Evolutionary conservation across 2,113 vertebrate species (phyloP), one percentile per base, ranked within the genome.

Genomic region (Alligator mississippiensis): DNA sequence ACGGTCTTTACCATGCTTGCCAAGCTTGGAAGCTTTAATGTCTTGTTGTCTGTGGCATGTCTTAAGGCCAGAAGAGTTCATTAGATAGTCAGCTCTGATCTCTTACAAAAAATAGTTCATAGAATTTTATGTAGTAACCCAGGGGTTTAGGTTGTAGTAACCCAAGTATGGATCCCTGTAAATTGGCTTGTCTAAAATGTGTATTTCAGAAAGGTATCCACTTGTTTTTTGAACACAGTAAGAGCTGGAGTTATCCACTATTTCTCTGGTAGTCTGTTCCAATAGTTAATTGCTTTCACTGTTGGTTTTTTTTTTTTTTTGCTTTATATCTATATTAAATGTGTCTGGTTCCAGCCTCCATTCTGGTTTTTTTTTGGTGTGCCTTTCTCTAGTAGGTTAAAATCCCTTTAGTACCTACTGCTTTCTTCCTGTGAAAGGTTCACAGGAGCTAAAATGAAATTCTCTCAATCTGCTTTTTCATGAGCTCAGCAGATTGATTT

Each of bases 241-340:
- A 82, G 93, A 92, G 25, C 80, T 87, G 60, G 24, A 5, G 81
- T 47, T 30, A 21, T 70, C n/a, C 17, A 21, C 10, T 34, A 34
- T 12, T 22, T 72, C 68, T 34, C 38, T 72, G 34, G 54, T 90
- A 92, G 77, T 84, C 93, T 95, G 62, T 82, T 96, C 74, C 64
- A 95, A 92, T 93, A 76, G 90, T 90, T 96, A 96, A 88, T 93
- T 59, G 76, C 66, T 25, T 0, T 82, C 87, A 30, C 94, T 95
- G 76, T 34, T 34, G 34, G 34, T 4, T 34, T 34, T 34, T 34
- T 88, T 95, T 76, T 77, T 90, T 77, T 76, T 76, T 47, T 15
- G 94, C 94, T 88, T 84, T 93, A 78, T 82, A 88, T 92, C 90
- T 96, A 93, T 94, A 96, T 96, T 96, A 86, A 96, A 94, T 97